A percentile compares a stretch with the other conserved stretches of the same genome.
phyloP scores from a whole-genome alignment of 2,797 vertebrate genomes.

The Cygnus olor region DNA sequence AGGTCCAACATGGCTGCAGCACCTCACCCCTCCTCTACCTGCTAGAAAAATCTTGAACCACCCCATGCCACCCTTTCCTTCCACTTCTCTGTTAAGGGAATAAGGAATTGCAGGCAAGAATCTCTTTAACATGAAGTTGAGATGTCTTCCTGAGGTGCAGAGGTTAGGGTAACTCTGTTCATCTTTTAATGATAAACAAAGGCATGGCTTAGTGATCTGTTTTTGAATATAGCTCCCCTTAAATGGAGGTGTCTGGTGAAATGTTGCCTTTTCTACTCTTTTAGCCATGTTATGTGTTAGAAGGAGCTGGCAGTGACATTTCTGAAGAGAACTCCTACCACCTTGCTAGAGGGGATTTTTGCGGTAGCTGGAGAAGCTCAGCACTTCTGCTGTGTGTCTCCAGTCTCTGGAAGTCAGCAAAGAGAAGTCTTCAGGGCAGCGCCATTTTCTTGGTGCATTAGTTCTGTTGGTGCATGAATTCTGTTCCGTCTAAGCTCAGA shows the following conservation, averaged over 20 bases:
- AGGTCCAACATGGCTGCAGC: neutral
- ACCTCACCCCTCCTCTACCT: neutral
- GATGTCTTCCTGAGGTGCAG: neutral
- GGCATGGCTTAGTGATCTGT: neutral
- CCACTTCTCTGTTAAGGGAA: neutral
- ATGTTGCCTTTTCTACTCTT: neutral
- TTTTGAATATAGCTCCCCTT: neutral
- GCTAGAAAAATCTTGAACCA: neutral
- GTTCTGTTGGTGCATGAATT: neutral
- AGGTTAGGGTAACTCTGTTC: neutral
- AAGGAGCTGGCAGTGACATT: neutral
- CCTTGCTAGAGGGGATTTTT: neutral
- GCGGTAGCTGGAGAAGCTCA: neutral
- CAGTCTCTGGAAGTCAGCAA: neutral
- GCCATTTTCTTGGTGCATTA: neutral
- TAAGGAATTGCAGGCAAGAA: neutral
- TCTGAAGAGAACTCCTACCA: neutral
- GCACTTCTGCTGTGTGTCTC: neutral
- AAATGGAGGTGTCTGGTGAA: neutral
- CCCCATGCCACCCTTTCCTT: fast-evolving
- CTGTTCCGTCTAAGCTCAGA: neutral
- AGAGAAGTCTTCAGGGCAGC: neutral
- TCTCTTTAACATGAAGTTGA: neutral
- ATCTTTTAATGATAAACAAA: neutral
- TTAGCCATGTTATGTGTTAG: neutral